Base-by-base conservation (phyloP, 2,113 vertebrate genomes). In the Plecturocebus donacophilus region DNA sequence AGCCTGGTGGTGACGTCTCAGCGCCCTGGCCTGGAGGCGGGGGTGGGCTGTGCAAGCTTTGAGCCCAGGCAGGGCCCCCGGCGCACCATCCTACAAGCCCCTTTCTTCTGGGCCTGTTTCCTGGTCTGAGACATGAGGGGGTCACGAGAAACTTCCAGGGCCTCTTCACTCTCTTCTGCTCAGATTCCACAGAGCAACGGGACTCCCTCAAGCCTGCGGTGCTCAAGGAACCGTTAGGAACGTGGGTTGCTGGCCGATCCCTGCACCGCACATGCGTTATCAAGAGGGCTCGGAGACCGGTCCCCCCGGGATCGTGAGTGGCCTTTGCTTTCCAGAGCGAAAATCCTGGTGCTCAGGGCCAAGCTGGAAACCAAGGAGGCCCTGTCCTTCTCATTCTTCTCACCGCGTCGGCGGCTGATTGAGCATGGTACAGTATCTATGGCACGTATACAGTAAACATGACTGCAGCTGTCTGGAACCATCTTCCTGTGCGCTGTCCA, bases 61-160 rank as follows among this genome's bases (percentile, higher is more conserved):
- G 42, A 47, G 10, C 21, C 45, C 35, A 3, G 35, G 2, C n/a
- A 0, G 79, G 3, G 1, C 32, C n/a, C 42, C 23, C 23, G 6
- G 35, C 0, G 2, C 20, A 1, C 35, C 0, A 0, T 2, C 40
- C 11, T 0, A 0, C 3, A 5, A 17, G 12, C 6, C 40, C 42
- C 30, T 40, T 45, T 19, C 64, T 61, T 42, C 68, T n/a, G 38
- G n/a, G 64, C 66, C 92, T 14, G 58, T 91, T 82, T 85, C 73
- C 49, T 54, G 30, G 20, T 25, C 79, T 42, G 82, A 56, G 73
- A 68, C 49, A 71, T 14, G 7, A 3, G 75, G 19, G 91, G 21
- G 56, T 23, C 25, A 13, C 0, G 0, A 25, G 30, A 66, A 10
- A 52, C 52, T 27, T 45, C 58, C 89, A 10, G 6, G n/a, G 13